Evolutionary conservation across 2,888 invertebrate species (phyloP).

Genomic region (Drosophila monieri): DNA sequence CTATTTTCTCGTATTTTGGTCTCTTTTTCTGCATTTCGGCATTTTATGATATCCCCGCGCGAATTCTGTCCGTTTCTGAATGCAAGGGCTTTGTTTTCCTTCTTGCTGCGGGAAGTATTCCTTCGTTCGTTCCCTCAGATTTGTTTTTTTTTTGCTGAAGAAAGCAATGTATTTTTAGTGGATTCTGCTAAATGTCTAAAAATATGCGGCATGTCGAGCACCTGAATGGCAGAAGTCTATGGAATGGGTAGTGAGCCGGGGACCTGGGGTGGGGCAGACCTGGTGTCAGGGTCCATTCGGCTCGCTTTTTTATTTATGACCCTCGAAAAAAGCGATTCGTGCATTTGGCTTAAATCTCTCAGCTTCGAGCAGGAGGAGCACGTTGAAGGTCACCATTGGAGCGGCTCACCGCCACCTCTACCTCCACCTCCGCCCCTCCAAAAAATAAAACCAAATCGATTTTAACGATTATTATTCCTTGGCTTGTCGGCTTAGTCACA

Average conservation of each 20-base stretch:
- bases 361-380: slow-evolving; percentile 9
- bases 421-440: slow-evolving; percentile 7
- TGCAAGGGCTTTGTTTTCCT: slow-evolving; percentile 33
- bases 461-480: slow-evolving; percentile 71
- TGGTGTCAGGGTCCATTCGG: slow-evolving; percentile 30
- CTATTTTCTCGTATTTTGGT: slow-evolving; percentile 48
- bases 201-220: slow-evolving; percentile 62
- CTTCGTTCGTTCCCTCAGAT: slow-evolving; percentile 13
- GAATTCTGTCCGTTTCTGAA: slow-evolving; percentile 40
- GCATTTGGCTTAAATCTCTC: slow-evolving; percentile 48
- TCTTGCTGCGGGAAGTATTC: slow-evolving; percentile 20
- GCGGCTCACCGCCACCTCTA: slow-evolving; percentile 40
- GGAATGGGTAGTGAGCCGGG: neutral
- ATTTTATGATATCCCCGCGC: slow-evolving; percentile 61
- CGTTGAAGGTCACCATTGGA: slow-evolving; percentile 64
- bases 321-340: slow-evolving; percentile 57
- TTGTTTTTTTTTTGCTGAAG: slow-evolving; percentile 41
- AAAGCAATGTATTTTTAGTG: slow-evolving; percentile 74
- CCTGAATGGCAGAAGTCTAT: slow-evolving; percentile 37
- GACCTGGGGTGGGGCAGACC: neutral
- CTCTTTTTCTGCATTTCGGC: slow-evolving; percentile 51
- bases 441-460: slow-evolving; percentile 59
- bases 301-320: slow-evolving; percentile 70
- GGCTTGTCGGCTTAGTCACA: slow-evolving; percentile 54
- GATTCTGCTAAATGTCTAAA: slow-evolving; percentile 75